Conservation (phyloP, 2,888 invertebrate species). For the Muschampia staudingeri region DNA sequence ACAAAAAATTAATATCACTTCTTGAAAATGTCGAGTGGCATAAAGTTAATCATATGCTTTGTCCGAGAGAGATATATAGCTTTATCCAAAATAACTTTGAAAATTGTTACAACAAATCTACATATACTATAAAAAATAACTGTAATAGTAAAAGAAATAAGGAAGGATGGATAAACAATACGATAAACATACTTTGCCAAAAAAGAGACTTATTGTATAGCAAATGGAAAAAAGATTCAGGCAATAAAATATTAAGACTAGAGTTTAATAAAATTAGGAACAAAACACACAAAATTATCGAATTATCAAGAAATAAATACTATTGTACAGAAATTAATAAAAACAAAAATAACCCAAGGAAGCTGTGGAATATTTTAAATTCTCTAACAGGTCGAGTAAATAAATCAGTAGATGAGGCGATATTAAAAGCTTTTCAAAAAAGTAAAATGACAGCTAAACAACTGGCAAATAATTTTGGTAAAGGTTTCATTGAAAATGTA, state of each 20-base stretch:
- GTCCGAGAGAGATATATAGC: slow-evolving; percentile 20
- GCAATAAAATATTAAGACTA: slow-evolving; percentile 20
- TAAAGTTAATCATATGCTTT: not conserved
- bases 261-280: slow-evolving; percentile 36
- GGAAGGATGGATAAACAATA: slow-evolving; percentile 23
- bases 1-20: slow-evolving; percentile 2
- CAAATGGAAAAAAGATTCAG: slow-evolving; percentile 38
- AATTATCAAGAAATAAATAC: slow-evolving; percentile 37
- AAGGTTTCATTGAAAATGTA: slow-evolving; percentile 29
- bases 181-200: slow-evolving; percentile 30
- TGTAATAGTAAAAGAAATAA: slow-evolving; percentile 21
- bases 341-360: slow-evolving; percentile 31
- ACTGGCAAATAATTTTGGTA: slow-evolving; percentile 44
- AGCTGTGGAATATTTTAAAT: slow-evolving; percentile 46
- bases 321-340: slow-evolving; percentile 24
- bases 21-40: not conserved
- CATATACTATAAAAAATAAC: not conserved
- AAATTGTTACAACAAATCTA: not conserved
- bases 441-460: slow-evolving; percentile 25
- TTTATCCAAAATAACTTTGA: not conserved
- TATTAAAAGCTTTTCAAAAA: slow-evolving; percentile 43
- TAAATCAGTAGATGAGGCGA: slow-evolving; percentile 41
- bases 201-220: slow-evolving; percentile 29
- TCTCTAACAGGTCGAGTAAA: slow-evolving; percentile 39
- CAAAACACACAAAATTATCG: slow-evolving; percentile 37